Evolutionary conservation across 2,113 vertebrate genomes (phyloP).

Genomic region (Eidolon helvum): DNA sequence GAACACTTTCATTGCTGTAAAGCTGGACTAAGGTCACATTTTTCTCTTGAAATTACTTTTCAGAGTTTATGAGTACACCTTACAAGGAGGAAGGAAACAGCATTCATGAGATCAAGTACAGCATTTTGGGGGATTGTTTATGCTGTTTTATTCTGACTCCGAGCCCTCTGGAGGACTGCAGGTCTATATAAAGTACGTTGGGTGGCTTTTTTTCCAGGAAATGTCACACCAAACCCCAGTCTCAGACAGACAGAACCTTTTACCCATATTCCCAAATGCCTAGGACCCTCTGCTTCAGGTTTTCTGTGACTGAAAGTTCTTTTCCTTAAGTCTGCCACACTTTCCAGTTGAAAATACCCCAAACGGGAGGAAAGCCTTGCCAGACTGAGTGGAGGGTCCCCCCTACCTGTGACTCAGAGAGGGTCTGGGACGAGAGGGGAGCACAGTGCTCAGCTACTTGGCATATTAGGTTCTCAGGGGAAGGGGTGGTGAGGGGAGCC

Average conservation of each 20-base stretch:
- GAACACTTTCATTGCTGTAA: not conserved
- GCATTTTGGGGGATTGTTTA: not conserved
- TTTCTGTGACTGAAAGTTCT: not conserved
- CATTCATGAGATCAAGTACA: not conserved
- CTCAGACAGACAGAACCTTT: slow-evolving; percentile 27
- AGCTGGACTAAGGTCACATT: not conserved
- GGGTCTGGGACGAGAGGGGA: too few relatives aligned
- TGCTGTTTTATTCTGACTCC: not conserved
- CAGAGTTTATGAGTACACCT: not conserved
- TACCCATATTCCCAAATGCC: not conserved
- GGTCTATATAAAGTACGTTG: slow-evolving; percentile 25
- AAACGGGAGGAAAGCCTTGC: not conserved
- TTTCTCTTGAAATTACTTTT: not conserved
- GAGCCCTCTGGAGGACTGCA: slow-evolving; percentile 44
- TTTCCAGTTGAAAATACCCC: not conserved
- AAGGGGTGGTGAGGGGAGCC: too few relatives aligned
- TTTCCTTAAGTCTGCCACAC: not conserved
- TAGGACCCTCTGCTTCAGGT: not conserved
- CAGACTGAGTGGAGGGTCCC: not conserved
- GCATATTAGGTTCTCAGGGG: not conserved
- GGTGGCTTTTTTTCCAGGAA: slow-evolving; percentile 47
- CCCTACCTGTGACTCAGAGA: accelerated
- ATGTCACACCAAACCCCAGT: slow-evolving; percentile 21
- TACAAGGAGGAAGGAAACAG: not conserved
- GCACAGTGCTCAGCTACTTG: not conserved